A percentile compares a stretch with the other conserved stretches of the same genome.
Evolutionary conservation across 1,140 invertebrate species (phyloP).

Genomic region (Ptiloglossa arizonensis): DNA sequence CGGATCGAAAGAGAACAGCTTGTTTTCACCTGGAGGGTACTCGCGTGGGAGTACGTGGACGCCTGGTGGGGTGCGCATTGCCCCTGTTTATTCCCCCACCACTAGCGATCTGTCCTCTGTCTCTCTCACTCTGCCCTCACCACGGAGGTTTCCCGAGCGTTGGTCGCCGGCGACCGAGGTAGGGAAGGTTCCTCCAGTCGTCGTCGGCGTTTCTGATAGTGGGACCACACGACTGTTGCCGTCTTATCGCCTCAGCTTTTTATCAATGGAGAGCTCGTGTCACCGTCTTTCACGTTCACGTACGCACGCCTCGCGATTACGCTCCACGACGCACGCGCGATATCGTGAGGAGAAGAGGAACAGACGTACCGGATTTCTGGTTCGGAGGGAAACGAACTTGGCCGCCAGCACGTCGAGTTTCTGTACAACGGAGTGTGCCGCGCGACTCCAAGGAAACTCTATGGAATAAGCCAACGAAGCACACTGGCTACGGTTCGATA

Average conservation of each 20-base stretch:
- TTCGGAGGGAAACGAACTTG: slow-evolving; percentile 25
- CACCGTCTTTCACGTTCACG: slow-evolving; percentile 58
- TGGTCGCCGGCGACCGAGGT: slow-evolving; percentile 29
- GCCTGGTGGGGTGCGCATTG: not conserved
- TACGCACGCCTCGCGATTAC: slow-evolving; percentile 64
- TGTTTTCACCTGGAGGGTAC: slow-evolving; percentile 51
- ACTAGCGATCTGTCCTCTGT: not conserved
- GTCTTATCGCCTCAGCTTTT: slow-evolving; percentile 55
- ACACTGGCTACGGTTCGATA: slow-evolving; percentile 4
- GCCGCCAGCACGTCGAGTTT: slow-evolving; percentile 19
- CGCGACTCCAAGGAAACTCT: not conserved
- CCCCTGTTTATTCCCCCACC: slow-evolving; percentile 53
- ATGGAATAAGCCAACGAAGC: not conserved
- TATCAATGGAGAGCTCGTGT: slow-evolving; percentile 68
- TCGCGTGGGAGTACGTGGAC: slow-evolving; percentile 1
- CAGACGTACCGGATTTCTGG: slow-evolving; percentile 8
- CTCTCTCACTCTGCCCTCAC: slow-evolving; percentile 44
- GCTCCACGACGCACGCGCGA: slow-evolving; percentile 62
- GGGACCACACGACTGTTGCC: slow-evolving; percentile 57
- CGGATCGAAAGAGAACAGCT: slow-evolving; percentile 39
- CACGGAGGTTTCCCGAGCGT: slow-evolving; percentile 11
- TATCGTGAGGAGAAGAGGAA: slow-evolving; percentile 56
- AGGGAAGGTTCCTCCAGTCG: slow-evolving; percentile 61
- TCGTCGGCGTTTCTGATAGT: slow-evolving; percentile 66
- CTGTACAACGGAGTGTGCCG: not conserved